These are phyloP conservation scores for Nannospalax galili DNA, from an alignment of 2,113 vertebrate species.

Conservation along the genomic window DNA sequence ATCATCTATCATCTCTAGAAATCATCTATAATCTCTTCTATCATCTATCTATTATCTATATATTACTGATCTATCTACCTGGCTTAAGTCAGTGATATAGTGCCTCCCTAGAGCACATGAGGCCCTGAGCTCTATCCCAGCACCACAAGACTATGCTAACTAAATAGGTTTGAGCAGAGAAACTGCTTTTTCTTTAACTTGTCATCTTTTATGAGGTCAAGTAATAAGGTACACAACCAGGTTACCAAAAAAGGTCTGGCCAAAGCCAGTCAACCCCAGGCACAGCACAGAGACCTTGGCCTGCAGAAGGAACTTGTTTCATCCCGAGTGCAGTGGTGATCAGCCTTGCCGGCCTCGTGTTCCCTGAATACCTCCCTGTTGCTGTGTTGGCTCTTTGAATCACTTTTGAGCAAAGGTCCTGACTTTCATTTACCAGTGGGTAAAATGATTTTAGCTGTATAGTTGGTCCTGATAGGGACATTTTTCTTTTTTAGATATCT, in stretches of 20 bases:
- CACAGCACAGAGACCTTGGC: rapidly evolving
- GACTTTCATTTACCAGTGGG: not conserved
- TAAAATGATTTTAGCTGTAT: not conserved
- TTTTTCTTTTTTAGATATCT: not conserved
- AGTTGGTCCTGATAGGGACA: not conserved
- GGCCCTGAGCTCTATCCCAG: not conserved
- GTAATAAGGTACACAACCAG: not conserved
- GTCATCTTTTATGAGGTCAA: not conserved
- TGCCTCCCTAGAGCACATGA: not conserved
- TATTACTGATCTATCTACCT: not conserved
- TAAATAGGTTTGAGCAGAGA: not conserved
- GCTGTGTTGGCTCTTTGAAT: not conserved
- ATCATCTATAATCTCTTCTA: not conserved
- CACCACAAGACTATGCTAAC: not conserved
- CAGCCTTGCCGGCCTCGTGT: rapidly evolving
- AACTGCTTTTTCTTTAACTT: not conserved
- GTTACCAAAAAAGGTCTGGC: not conserved
- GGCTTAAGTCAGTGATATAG: not conserved
- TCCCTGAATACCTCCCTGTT: rapidly evolving
- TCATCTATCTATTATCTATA: not conserved
- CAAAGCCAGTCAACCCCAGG: not conserved
- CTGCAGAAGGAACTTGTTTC: not conserved
- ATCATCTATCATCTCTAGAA: not conserved
- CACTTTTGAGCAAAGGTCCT: not conserved
- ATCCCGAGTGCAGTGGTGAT: too few species aligned